Evolutionary conservation across 2,888 invertebrate species (phyloP), one percentile per base, ranked within the genome.

Genomic region (Xestoiulus laeticollis): DNA sequence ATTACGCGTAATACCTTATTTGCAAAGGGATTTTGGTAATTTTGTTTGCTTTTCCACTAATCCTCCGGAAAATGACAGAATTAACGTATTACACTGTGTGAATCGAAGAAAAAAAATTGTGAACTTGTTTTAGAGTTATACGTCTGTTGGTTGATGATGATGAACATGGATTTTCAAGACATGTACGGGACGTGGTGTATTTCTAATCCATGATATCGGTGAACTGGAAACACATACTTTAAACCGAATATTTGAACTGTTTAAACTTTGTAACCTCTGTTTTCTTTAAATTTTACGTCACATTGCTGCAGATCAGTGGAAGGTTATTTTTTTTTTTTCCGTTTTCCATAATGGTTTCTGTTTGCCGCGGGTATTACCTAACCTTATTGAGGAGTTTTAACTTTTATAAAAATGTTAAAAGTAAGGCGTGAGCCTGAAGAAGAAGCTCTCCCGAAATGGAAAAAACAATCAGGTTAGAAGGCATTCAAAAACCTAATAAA

Each of bases 381-480:
- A 78, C 78, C 78, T 78, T 78, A 78, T 78, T 78, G 78, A 78
- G 78, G 78, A 14, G 30, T 26, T 78, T 30, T 30, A 14, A 30
- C 26, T 6, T 78, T 78, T 78, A 26, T 26, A 22, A 26, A 53
- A n/a, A 6, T n/a, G 26, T 22, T 68, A 26, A 30, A 30, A 78
- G 78, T 30, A 30, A 78, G 78, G 78, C 78, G 78, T 78, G 78
- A 30, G 78, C 30, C 78, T 26, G 22, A 26, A 19, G 68, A n/a
- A 2, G 68, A 68, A 68, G 26, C 68, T 78, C 78, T 78, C 30
- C 78, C 30, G 78, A 14, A 78, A 78, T 78, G 78, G 78, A 78
- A 78, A 78, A 78, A 78, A 78, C 78, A 78, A 78, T 78, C 78
- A 78, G 78, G 78, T 78, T 78, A 78, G 78, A 78, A 78, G 78